Evolutionary conservation across 2,797 vertebrate species (phyloP).

Genomic region (Pristis pectinata): DNA sequence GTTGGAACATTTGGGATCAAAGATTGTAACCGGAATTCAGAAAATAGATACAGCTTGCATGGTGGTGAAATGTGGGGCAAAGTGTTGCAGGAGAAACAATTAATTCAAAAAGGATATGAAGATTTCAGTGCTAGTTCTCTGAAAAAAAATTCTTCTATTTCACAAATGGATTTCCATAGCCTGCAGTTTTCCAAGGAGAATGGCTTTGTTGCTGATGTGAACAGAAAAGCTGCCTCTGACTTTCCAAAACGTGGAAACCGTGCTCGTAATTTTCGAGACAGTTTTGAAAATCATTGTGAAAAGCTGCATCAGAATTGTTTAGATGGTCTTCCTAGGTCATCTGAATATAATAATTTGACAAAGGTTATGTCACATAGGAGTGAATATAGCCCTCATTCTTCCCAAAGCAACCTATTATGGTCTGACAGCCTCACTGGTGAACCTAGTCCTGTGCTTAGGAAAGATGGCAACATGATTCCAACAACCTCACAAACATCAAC

Average conservation of each 20-base stretch:
- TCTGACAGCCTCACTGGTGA: conserved; percentile 42
- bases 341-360: conserved; percentile 41
- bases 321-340: conserved; percentile 40
- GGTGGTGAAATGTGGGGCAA: conserved; percentile 45
- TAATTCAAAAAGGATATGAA: conserved; percentile 39
- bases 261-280: conserved; percentile 41
- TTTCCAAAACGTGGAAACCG: conserved; percentile 33
- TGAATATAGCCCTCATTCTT: conserved; percentile 39
- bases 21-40: conserved; percentile 39
- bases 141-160: conserved; percentile 38
- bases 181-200: conserved; percentile 42
- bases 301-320: conserved; percentile 27
- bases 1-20: conserved; percentile 39
- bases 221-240: conserved; percentile 40
- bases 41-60: conserved; percentile 17
- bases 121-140: conserved; percentile 39
- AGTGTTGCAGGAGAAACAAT: conserved; percentile 39
- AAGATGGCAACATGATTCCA: conserved; percentile 38
- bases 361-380: conserved; percentile 41
- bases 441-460: background rate
- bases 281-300: conserved; percentile 39
- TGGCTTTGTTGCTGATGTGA: conserved; percentile 29
- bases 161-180: conserved; percentile 10
- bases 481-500: conserved; percentile 41
- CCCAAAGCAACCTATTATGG: conserved; percentile 4